phyloP scores from a whole-genome alignment of 2,888 invertebrate genomes.

The Trimorus sp. region DNA sequence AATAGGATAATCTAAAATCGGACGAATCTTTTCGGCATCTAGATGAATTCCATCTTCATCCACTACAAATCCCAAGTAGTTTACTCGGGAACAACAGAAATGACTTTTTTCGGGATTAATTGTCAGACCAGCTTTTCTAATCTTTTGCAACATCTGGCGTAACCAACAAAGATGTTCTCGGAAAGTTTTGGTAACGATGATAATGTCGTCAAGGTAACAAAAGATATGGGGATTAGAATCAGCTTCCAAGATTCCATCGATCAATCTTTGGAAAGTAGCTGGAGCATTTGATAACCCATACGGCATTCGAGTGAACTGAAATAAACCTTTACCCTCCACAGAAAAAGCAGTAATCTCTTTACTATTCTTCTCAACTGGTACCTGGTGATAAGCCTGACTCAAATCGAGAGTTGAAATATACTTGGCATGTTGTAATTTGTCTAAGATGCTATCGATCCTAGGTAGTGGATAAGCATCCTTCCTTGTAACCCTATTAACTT shows the following conservation, averaged over 20 bases:
- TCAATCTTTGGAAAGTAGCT: constrained; percentile 68
- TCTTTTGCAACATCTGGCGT: neutral
- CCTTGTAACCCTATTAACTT: constrained; percentile 70
- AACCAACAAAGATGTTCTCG: neutral
- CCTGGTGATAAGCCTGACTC: constrained; percentile 68
- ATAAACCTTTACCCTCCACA: constrained; percentile 69
- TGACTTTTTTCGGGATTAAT: constrained; percentile 8
- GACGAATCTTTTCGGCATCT: neutral
- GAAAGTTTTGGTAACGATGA: constrained; percentile 1
- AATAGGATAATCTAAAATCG: constrained; percentile 9
- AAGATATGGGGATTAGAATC: neutral
- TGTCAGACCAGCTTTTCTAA: neutral
- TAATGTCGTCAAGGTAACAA: constrained; percentile 16
- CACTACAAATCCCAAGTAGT: constrained; percentile 7
- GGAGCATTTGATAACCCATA: constrained; percentile 71
- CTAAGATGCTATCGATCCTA: constrained; percentile 13
- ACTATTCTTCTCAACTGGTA: constrained; percentile 65
- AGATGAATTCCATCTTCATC: neutral
- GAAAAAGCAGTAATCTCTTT: constrained; percentile 72
- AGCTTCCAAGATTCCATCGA: constrained; percentile 1
- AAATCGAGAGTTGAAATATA: constrained; percentile 29
- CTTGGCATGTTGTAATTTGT: constrained; percentile 1
- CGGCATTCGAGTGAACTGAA: constrained; percentile 72
- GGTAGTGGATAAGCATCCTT: constrained; percentile 47
- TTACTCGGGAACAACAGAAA: constrained; percentile 2